phyloP scores from a whole-genome alignment of 2,888 invertebrate species.

The Eristalinus sepulchralis region DNA sequence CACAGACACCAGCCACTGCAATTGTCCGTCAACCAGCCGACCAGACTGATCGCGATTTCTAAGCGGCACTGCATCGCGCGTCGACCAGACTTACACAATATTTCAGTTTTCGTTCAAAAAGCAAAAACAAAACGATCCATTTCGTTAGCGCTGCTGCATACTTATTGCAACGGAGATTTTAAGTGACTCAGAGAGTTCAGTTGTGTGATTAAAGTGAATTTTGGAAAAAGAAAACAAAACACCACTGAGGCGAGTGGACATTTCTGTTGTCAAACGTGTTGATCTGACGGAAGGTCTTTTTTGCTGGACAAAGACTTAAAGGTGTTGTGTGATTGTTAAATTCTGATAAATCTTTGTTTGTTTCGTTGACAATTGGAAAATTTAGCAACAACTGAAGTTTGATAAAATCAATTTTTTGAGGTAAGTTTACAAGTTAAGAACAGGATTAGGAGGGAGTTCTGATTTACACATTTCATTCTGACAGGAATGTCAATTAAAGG shows the following conservation, averaged over 20 bases:
- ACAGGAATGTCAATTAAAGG: too few relatives aligned
- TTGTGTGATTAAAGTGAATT: background rate
- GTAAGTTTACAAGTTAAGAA: background rate
- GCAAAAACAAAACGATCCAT: slow-evolving; percentile 1
- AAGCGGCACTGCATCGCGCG: slow-evolving; percentile 38
- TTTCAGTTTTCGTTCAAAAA: slow-evolving; percentile 30
- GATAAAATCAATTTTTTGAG: background rate
- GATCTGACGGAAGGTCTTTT: background rate
- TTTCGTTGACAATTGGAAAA: background rate
- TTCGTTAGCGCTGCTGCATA: slow-evolving; percentile 43
- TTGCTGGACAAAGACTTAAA: background rate
- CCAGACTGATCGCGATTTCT: slow-evolving; percentile 57
- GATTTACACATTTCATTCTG: too few relatives aligned
- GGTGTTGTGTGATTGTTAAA: background rate
- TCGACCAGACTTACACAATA: slow-evolving; percentile 7
- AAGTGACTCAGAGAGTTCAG: background rate
- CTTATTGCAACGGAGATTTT: slow-evolving; percentile 5
- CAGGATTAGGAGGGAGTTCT: background rate
- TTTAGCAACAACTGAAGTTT: background rate
- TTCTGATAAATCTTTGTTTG: background rate
- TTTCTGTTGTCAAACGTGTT: slow-evolving; percentile 6
- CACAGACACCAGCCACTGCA: slow-evolving; percentile 48
- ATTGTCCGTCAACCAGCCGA: slow-evolving; percentile 64
- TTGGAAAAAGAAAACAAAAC: slow-evolving; percentile 5
- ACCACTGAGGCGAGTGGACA: background rate